Evolutionary conservation across 2,113 vertebrate species (phyloP).

Genomic region (Corvus hawaiiensis): DNA sequence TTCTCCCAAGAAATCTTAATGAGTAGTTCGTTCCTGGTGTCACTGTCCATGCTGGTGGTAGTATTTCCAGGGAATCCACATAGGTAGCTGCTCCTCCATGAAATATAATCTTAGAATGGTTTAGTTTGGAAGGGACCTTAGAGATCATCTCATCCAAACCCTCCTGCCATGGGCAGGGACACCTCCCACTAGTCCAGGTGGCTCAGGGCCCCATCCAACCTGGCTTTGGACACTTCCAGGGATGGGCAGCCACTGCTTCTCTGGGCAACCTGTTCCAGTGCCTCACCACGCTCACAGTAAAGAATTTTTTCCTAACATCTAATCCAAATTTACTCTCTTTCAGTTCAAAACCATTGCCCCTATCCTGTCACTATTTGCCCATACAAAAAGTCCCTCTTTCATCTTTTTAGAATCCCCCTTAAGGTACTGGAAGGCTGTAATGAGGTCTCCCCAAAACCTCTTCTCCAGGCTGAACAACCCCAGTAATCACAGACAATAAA

Average conservation of each 20-base stretch:
- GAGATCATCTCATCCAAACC: neutral
- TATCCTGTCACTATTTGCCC: neutral
- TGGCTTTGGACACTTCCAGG: neutral
- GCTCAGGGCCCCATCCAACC: neutral
- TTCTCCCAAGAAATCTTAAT: neutral
- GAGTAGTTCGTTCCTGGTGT: neutral
- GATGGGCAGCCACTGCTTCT: neutral
- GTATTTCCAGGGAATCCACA: neutral
- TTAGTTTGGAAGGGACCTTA: neutral
- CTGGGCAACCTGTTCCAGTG: neutral
- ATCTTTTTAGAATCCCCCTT: neutral
- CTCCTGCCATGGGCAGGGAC: neutral
- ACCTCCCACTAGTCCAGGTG: too few relatives aligned
- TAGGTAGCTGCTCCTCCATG: fast-evolving
- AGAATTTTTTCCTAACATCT: neutral
- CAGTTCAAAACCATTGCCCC: neutral
- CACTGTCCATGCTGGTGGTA: neutral
- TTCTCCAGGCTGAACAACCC: neutral
- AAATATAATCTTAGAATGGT: neutral
- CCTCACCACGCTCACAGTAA: too few relatives aligned
- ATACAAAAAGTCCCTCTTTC: neutral
- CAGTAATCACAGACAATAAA: neutral
- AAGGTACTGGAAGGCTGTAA: neutral
- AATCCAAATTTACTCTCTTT: neutral
- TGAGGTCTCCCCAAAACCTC: neutral